phyloP scores from a whole-genome alignment of 1,140 invertebrate species.

The Mycetomoellerius zeteki region DNA sequence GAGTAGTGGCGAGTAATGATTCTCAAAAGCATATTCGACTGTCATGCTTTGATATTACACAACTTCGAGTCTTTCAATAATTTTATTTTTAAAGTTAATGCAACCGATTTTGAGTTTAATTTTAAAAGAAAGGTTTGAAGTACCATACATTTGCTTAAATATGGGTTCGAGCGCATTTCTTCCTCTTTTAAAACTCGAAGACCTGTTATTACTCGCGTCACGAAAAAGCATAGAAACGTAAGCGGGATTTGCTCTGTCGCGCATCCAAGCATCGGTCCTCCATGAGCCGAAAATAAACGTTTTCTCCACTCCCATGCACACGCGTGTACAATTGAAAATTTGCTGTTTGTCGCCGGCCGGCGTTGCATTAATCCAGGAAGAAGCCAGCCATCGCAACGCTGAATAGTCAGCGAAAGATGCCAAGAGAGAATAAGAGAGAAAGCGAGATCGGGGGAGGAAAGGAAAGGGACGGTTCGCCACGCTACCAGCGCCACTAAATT shows the following conservation, averaged over 20 bases:
- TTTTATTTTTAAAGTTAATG: not conserved
- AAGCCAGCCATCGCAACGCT: conserved; percentile 47
- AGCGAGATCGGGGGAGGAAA: conserved; percentile 1
- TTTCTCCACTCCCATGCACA: not conserved
- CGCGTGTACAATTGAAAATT: conserved; percentile 73
- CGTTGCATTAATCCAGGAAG: conserved; percentile 68
- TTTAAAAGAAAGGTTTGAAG: not conserved
- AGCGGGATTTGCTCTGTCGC: conserved; percentile 47
- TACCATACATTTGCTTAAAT: not conserved
- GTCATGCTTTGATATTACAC: not conserved
- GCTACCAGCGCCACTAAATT: conserved; percentile 82
- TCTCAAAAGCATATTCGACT: not conserved
- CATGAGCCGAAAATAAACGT: conserved; percentile 48
- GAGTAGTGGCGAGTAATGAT: not conserved
- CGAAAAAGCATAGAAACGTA: conserved; percentile 5
- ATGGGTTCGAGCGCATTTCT: not conserved
- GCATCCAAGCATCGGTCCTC: conserved; percentile 41
- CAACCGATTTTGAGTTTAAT: not conserved
- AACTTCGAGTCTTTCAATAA: not conserved
- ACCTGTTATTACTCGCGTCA: not conserved
- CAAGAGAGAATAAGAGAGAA: conserved; percentile 16
- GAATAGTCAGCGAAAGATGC: conserved; percentile 42
- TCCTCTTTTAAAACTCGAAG: too few species aligned
- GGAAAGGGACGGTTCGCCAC: conserved; percentile 76
- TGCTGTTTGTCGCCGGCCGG: conserved; percentile 63